A percentile compares a stretch with the other conserved stretches of the same genome.
Conservation (phyloP, 1,140 invertebrate species). For the Temnothorax nylanderi region DNA sequence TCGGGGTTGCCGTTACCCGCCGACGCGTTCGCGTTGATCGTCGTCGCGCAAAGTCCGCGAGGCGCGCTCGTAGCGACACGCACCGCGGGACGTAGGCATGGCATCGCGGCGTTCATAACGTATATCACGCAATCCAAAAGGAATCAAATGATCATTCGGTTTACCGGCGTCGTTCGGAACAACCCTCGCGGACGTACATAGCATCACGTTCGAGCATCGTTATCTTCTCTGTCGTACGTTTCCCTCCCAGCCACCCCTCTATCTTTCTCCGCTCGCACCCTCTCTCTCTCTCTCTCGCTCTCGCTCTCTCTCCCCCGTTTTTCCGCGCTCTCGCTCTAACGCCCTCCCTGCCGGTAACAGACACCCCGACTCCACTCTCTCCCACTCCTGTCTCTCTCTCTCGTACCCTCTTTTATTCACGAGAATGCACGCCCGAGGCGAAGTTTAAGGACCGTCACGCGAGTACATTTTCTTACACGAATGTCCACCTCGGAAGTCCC, state of each 20-base stretch:
- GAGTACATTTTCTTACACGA: conserved; percentile 50
- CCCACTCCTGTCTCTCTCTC: neutral
- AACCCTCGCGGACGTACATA: conserved; percentile 52
- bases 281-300: conserved; percentile 14
- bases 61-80: neutral
- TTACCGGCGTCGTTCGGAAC: conserved; percentile 40
- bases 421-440: conserved; percentile 28
- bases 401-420: neutral
- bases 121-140: conserved; percentile 56
- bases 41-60: neutral
- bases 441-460: conserved; percentile 45
- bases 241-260: conserved; percentile 30
- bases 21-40: conserved; percentile 8
- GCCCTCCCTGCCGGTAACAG: conserved; percentile 13
- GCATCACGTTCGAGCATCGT: conserved; percentile 48
- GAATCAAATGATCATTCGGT: conserved; percentile 53
- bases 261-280: neutral
- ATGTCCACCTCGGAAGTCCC: conserved; percentile 43
- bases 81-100: conserved; percentile 2
- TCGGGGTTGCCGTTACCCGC: conserved; percentile 21
- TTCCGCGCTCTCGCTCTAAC: neutral
- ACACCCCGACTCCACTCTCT: neutral
- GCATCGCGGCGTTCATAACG: neutral
- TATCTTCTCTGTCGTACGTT: conserved; percentile 48
- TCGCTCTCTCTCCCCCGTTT: neutral